These are phyloP conservation scores for Mamestra brassicae DNA, from an alignment of 2,888 invertebrate genomes.

Conservation along the genomic window DNA sequence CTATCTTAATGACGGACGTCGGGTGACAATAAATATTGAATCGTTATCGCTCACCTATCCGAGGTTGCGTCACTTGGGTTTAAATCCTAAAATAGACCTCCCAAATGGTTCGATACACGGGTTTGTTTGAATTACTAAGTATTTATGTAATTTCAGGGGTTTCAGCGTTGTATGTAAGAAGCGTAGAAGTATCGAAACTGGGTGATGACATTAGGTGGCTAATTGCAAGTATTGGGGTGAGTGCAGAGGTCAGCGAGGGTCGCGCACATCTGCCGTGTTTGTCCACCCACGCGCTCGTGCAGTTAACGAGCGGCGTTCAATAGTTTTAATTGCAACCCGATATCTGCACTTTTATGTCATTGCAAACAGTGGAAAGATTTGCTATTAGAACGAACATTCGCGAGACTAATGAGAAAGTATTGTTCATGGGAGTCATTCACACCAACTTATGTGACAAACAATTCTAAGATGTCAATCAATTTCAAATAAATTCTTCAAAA, in stretches of 20 bases:
- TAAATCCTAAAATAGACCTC: constrained; percentile 86
- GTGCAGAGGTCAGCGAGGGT: constrained; percentile 80
- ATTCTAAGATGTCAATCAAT: constrained; percentile 63
- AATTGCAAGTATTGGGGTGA: constrained; percentile 83
- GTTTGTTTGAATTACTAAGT: constrained; percentile 42
- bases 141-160: constrained; percentile 34
- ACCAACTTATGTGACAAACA: constrained; percentile 64
- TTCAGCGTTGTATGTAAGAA: constrained; percentile 30
- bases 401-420: constrained; percentile 50
- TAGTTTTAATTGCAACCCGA: constrained; percentile 90
- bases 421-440: constrained; percentile 38
- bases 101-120: constrained; percentile 76
- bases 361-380: constrained; percentile 65
- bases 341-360: constrained; percentile 80
- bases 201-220: constrained; percentile 78
- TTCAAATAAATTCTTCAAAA: constrained; percentile 60
- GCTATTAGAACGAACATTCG: constrained; percentile 51
- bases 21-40: constrained; percentile 90
- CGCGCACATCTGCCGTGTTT: constrained; percentile 87
- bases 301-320: constrained; percentile 84
- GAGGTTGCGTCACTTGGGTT: constrained; percentile 82
- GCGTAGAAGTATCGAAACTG: constrained; percentile 61
- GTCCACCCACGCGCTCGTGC: constrained; percentile 83
- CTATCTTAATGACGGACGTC: constrained; percentile 90
- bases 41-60: constrained; percentile 88